Conservation (phyloP, 1,140 invertebrate species). For the Brachionus manjavacas region DNA sequence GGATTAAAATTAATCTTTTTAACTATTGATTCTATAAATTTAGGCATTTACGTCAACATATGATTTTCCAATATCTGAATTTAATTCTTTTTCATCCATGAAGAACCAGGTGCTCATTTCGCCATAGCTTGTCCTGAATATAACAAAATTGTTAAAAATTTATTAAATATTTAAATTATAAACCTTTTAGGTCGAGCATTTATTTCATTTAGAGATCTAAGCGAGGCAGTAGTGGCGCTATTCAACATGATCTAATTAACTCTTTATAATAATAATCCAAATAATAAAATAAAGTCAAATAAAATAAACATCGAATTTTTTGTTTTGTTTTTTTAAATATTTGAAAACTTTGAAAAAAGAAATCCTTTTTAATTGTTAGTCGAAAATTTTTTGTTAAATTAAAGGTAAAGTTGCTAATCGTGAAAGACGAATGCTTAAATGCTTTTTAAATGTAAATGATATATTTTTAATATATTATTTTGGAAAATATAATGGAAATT, state of each 20-base stretch:
- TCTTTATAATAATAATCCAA: background rate
- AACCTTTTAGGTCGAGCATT: constrained; percentile 39
- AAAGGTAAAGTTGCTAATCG: background rate
- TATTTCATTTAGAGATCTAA: constrained; percentile 11
- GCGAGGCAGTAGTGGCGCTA: background rate
- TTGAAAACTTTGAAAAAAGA: background rate
- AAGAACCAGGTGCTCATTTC: constrained; percentile 42
- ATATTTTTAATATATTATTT: background rate
- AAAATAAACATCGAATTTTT: background rate
- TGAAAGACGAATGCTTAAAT: background rate
- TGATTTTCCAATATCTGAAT: background rate
- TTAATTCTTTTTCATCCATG: constrained; percentile 21
- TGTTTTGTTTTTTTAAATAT: background rate
- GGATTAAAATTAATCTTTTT: background rate
- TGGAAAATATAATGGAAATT: background rate
- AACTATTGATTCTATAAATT: background rate
- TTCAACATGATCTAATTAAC: constrained; percentile 7
- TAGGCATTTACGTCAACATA: background rate
- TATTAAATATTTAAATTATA: background rate
- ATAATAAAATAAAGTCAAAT: background rate
- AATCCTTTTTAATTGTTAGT: background rate
- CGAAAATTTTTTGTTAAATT: background rate
- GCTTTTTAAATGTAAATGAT: background rate
- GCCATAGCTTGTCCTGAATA: constrained; percentile 19
- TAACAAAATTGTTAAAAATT: background rate